Conservation (phyloP, 2,113 vertebrate species). For the Saguinus imperator region DNA sequence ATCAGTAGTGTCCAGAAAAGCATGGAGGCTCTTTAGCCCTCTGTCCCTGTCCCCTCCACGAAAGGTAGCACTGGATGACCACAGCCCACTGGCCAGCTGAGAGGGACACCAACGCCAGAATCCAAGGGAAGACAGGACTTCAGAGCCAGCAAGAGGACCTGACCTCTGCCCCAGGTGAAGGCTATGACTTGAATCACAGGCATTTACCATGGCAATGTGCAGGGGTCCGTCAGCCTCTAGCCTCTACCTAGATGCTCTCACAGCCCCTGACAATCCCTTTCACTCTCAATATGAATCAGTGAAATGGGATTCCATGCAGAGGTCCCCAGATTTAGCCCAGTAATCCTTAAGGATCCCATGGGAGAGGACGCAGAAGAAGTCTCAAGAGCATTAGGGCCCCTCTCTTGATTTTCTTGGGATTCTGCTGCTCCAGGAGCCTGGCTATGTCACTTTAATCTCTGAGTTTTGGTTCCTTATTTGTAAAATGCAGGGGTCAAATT, state of each 20-base stretch:
- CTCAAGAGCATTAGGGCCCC: no score
- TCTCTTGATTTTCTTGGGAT: neutral
- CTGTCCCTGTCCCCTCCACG: neutral
- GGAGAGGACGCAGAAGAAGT: neutral
- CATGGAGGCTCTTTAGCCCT: neutral
- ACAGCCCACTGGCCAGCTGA: neutral
- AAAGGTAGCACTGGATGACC: neutral
- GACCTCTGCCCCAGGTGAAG: neutral
- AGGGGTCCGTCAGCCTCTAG: neutral
- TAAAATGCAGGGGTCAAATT: neutral
- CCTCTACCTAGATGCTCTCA: neutral
- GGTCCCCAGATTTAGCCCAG: neutral
- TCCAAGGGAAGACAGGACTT: neutral
- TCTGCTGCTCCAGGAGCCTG: neutral
- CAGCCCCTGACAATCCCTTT: neutral
- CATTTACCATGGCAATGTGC: neutral
- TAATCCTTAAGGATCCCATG: neutral
- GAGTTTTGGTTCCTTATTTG: neutral
- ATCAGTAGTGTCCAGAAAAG: conserved; percentile 11
- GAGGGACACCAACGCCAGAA: neutral
- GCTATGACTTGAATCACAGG: neutral
- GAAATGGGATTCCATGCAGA: neutral
- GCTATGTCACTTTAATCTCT: neutral
- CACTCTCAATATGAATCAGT: neutral
- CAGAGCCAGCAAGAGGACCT: neutral